Conservation (phyloP, 2,797 vertebrate genomes). For the Zenarchopterus dispar region DNA sequence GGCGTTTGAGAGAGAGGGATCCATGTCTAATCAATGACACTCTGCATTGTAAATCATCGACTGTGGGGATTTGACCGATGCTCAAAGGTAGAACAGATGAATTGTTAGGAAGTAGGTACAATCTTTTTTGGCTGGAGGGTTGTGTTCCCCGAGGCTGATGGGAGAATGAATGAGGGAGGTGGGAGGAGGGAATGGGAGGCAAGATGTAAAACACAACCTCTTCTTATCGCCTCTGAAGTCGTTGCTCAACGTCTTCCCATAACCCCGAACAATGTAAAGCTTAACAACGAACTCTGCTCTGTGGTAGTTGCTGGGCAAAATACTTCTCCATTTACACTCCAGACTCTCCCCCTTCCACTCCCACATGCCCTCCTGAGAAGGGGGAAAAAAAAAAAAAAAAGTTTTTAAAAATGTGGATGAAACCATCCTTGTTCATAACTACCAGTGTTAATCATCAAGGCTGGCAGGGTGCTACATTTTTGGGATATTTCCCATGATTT, state of each 20-base stretch:
- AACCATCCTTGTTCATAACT: constrained; percentile 45
- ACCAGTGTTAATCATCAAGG: constrained; percentile 49
- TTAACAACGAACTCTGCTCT: constrained; percentile 68
- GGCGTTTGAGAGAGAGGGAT: constrained; percentile 28
- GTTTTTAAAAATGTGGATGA: constrained; percentile 56
- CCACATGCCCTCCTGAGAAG: constrained; percentile 54
- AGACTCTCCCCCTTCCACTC: constrained; percentile 54
- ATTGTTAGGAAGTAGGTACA: constrained; percentile 31
- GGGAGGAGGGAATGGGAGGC: constrained; percentile 13
- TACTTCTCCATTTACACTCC: constrained; percentile 72
- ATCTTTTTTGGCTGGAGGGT: neutral
- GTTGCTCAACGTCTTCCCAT: constrained; percentile 50
- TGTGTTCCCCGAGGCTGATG: constrained; percentile 5
- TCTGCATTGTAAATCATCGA: constrained; percentile 73
- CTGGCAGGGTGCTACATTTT: constrained; percentile 70
- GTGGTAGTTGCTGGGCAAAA: constrained; percentile 78
- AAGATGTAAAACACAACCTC: constrained; percentile 36
- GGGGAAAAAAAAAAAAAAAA: too few relatives aligned
- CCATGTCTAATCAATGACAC: constrained; percentile 72
- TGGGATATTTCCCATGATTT: constrained; percentile 75
- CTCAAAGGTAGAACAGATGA: constrained; percentile 67
- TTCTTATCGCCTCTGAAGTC: constrained; percentile 36
- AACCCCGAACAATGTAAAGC: constrained; percentile 59
- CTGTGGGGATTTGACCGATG: constrained; percentile 45
- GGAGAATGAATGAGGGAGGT: too few relatives aligned